A percentile compares a stretch with the other conserved stretches of the same genome.
phyloP scores from a whole-genome alignment of 2,113 vertebrate species.

The Alligator sinensis region DNA sequence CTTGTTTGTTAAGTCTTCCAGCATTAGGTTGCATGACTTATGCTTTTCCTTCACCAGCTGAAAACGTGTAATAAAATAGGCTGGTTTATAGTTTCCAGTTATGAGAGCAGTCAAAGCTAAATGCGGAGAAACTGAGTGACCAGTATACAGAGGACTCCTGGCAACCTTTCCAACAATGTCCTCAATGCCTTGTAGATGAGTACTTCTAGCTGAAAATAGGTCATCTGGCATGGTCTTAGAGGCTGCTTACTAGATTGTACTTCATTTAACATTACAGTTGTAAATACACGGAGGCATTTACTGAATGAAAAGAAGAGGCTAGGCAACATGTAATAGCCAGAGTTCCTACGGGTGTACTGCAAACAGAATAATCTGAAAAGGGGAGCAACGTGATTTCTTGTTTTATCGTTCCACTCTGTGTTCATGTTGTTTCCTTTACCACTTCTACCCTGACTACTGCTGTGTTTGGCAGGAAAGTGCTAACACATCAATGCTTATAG shows the following conservation, averaged over 20 bases:
- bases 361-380: neutral
- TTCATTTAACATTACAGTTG: neutral
- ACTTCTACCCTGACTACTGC: neutral
- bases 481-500: neutral
- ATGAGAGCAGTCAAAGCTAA: neutral
- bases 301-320: neutral
- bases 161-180: fast-evolving
- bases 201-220: neutral
- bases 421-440: neutral
- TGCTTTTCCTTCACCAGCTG: neutral
- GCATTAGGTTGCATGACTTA: neutral
- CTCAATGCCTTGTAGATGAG: neutral
- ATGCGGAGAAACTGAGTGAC: fast-evolving
- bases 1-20: neutral
- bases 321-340: fast-evolving
- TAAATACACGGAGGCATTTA: fast-evolving
- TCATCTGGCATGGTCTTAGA: neutral
- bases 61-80: neutral
- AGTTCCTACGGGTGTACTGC: neutral
- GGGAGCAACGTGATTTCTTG: neutral
- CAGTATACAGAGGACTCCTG: fast-evolving
- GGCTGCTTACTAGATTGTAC: neutral
- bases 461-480: slow-evolving; percentile 28
- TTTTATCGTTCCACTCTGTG: slow-evolving; percentile 21
- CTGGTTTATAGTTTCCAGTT: neutral